phyloP scores from a whole-genome alignment of 2,797 vertebrate species.

The Arremon brunneinucha region DNA sequence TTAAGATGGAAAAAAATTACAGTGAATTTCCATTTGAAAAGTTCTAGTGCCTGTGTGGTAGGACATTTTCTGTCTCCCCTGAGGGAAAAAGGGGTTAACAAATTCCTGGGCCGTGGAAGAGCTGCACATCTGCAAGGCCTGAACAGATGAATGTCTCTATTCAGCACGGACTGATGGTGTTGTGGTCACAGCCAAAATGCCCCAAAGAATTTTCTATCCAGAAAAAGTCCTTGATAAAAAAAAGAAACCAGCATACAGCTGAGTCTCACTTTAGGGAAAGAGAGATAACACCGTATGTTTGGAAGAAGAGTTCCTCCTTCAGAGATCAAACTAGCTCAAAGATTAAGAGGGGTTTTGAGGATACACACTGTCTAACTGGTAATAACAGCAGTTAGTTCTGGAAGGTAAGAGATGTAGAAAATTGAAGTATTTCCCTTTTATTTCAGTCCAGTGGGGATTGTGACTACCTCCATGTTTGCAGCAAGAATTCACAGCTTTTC shows the following conservation, averaged over 20 bases:
- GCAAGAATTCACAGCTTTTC: background rate
- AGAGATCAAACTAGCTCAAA: background rate
- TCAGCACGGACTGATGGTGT: background rate
- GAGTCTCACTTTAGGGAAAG: background rate
- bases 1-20: background rate
- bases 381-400: background rate
- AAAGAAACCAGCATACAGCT: background rate
- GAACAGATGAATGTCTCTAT: background rate
- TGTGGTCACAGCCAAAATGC: background rate
- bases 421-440: background rate
- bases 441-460: background rate
- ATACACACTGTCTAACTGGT: background rate
- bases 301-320: background rate
- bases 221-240: background rate
- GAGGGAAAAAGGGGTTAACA: background rate
- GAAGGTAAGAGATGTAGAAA: background rate
- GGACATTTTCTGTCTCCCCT: background rate
- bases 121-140: background rate
- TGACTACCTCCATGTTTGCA: background rate
- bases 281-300: background rate
- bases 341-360: background rate
- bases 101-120: background rate
- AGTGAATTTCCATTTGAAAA: constrained; percentile 19
- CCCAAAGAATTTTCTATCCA: background rate
- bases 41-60: background rate